Conservation (phyloP, 2,113 vertebrate genomes). For the Nothoprocta perdicaria region DNA sequence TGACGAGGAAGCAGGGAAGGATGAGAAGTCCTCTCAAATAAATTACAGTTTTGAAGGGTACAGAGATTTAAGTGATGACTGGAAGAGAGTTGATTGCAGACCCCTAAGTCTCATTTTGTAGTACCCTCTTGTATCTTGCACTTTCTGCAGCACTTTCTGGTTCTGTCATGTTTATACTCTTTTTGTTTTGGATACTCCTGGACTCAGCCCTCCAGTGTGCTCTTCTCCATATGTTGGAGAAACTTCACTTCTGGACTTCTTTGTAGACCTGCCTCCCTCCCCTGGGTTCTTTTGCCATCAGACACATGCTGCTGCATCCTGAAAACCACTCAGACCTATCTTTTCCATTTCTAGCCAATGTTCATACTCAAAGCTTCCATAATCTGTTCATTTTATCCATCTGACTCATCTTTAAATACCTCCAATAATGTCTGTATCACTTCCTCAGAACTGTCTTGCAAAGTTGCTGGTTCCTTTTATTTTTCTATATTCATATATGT, state of each 20-base stretch:
- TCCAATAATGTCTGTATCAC: conserved; percentile 32
- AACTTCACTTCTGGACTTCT: not conserved
- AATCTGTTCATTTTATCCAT: not conserved
- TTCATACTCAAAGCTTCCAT: not conserved
- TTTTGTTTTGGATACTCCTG: not conserved
- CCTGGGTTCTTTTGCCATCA: not conserved
- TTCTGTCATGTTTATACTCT: fast-evolving
- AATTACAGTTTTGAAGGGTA: not conserved
- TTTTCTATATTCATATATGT: not conserved
- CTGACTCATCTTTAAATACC: conserved; percentile 14
- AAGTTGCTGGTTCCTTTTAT: not conserved
- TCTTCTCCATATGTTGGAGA: not conserved
- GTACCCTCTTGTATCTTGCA: not conserved
- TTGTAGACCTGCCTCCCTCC: not conserved
- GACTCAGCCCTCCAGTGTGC: not conserved
- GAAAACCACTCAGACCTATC: not conserved
- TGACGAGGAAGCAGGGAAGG: not conserved
- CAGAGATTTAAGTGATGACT: not conserved
- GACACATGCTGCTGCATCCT: not conserved
- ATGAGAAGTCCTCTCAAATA: not conserved
- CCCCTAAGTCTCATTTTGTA: not conserved
- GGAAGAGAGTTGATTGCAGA: not conserved
- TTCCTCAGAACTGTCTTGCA: conserved; percentile 21
- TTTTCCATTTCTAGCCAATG: not conserved
- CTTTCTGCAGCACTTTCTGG: not conserved